Evolutionary conservation across 2,113 vertebrate genomes (phyloP), one percentile per base, ranked within the genome.

Genomic region (Falcunculus frontatus): DNA sequence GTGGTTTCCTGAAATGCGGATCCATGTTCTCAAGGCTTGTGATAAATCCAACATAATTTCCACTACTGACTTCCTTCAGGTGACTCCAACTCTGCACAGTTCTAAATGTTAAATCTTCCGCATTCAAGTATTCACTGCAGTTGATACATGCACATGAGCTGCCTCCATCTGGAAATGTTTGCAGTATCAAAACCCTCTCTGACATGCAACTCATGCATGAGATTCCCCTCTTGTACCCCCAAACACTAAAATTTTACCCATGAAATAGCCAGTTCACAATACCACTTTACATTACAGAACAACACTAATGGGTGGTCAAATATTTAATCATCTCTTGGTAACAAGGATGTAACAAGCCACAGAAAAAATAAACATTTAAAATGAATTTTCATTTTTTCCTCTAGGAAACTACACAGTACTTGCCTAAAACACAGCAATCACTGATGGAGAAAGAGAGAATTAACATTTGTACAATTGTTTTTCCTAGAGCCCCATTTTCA

Each of bases 371-470:
- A 94, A 96, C 79, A 84, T 82, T 84, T 89, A 3, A 92, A 90
- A 95, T 87, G 50, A 86, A 90, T 95, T 92, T 93, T 87, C 68
- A 37, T 56, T 83, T 96, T 39, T 95, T 89, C 82, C 91, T 95
- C 85, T 63, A 95, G 75, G 91, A 96, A 97, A 65, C 67, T 70
- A 77, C n/a, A 87, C 30, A 87, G 73, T 47, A 88, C 76, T 93
- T 93, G 75, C 94, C 91, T 92, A 89, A 73, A 97, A 95, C 47
- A 56, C 57, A 80, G 95, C 89, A 93, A 87, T 60, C 90, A 74
- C 91, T 94, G 90, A 91, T 90, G 82, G 94, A 96, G 93, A 94
- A 93, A 95, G 87, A 93, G 50, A 88, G 87, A 96, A 97, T 95
- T 95, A 95, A 88, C 89, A 94, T 94, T 94, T 83, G 81, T 69